Conservation (phyloP, 2,113 vertebrate genomes). For the Herpetotheres cachinnans region DNA sequence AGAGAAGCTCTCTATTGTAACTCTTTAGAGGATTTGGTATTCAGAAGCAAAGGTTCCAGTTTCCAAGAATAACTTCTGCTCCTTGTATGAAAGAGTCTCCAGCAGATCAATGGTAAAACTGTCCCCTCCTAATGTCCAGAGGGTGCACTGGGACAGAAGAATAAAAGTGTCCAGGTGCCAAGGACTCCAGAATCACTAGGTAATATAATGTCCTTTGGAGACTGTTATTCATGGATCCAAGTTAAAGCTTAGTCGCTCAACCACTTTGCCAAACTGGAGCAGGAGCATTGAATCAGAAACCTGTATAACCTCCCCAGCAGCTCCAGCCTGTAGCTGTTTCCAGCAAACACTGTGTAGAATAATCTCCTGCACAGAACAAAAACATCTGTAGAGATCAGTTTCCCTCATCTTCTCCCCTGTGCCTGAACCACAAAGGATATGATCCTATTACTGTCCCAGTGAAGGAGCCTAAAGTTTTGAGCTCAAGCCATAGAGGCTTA, state of each 20-base stretch:
- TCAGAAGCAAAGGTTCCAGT: not conserved
- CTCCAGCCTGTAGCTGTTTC: not conserved
- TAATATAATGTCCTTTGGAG: not conserved
- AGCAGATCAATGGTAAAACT: not conserved
- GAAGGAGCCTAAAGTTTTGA: not conserved
- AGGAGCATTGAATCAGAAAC: not conserved
- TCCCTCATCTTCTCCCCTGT: not conserved
- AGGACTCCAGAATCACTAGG: not conserved
- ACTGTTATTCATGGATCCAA: not conserved
- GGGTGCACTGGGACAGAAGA: not conserved
- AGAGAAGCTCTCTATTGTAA: not conserved
- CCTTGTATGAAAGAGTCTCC: not conserved
- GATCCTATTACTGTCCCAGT: not conserved
- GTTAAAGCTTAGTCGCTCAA: not conserved
- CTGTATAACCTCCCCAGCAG: not conserved
- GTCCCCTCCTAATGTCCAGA: not conserved
- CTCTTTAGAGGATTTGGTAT: not conserved
- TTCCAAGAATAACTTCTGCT: not conserved
- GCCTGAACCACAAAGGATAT: not conserved
- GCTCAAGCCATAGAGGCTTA: not conserved
- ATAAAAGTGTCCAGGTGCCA: not conserved
- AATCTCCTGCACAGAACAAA: not conserved
- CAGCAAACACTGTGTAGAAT: not conserved
- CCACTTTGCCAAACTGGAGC: not conserved
- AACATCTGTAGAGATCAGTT: not conserved